Base-by-base conservation (phyloP, 2,113 vertebrate species). In the Pandion haliaetus region DNA sequence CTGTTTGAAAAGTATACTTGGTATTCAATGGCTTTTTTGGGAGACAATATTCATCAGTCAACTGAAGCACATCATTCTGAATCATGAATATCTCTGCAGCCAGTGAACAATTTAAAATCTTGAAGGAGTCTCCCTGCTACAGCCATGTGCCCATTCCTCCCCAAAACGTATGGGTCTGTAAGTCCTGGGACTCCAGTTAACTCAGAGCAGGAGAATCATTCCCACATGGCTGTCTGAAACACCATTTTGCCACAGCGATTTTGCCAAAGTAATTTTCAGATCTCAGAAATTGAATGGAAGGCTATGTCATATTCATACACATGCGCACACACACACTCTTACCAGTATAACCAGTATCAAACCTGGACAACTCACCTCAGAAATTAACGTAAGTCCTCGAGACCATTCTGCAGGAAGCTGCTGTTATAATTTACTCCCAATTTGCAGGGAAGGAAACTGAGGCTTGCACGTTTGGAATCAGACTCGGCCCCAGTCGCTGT, bases 41-140 rank as follows among this genome's bases (percentile, higher is more conserved):
- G 77, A 96, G 91, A 95, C 92, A 89, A 70, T 54, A 92, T 52
- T 86, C 87, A 97, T 89, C 83, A 69, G 65, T 96, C 95, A 95
- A 16, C 55, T 13, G 55, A 92, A 77, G 85, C 63, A 59, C 87
- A 66, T 47, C 23, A 63, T 67, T 92, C 61, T 88, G 87, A 91
- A 86, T 79, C 86, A 91, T 59, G n/a, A 82, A 6, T 81, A 85
- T 69, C 85, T 66, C 63, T 49, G 42, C 76, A 91, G 52, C 65
- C 89, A 90, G 78, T 0, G 8, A 93, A 63, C 42, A 49, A 76
- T 81, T 87, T 82, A 78, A 86, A 66, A 71, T 26, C n/a, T 45
- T 45, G 78, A 82, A 81, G 72, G 40, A 95, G 62, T 28, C 38
- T 81, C 29, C 38, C n/a, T 38, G 86, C 61, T 74, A 19, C 5